Base-by-base conservation (phyloP, 2,888 invertebrate genomes). In the Rhaphigaster nebulosa region DNA sequence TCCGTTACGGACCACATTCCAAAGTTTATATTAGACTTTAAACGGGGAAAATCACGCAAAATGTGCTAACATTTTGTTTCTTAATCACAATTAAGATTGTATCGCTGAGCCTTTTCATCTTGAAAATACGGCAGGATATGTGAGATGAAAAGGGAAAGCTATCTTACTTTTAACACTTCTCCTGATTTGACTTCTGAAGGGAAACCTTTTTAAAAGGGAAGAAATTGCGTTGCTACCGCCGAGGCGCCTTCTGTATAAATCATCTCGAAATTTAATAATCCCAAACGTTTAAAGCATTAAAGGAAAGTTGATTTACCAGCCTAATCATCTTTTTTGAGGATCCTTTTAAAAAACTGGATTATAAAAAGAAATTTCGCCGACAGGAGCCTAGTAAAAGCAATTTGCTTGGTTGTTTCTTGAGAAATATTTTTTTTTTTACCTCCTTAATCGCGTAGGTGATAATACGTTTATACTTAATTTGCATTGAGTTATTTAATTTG, bases 181-280 rank as follows among this genome's bases (percentile, higher is more conserved):
- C 0, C 29, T 15, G 38, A 34, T 76, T 76, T 76, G 70, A 76
- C 70, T 76, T 29, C 38, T 76, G 34, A 76, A 76, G 70, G 70
- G 10, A 76, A 76, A 38, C 20, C 70, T 38, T 76, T 76, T 76
- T 76, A 76, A n/a, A 76, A 76, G 70, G 38, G 70, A 38, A 76
- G 70, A 76, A 76, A 76, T 76, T 76, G 70, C 20, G 70, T 76
- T 76, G 70, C 70, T 38, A 38, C 70, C 8, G 20, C 70, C 34
- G 34, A 20, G 70, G 34, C 70, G 70, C 70, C 70, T 76, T 76
- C 70, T 76, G 70, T 76, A 76, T 76, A 76, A 76, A 76, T 76
- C 70, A 76, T 76, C 70, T 29, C 70, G 70, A 76, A 76, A 76
- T 76, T 76, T 76, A 76, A 76, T 76, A 76, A 76, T 76, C 70